These are phyloP conservation scores for Pantherophis guttatus DNA, from an alignment of 2,113 vertebrate genomes.

Conservation along the genomic window DNA sequence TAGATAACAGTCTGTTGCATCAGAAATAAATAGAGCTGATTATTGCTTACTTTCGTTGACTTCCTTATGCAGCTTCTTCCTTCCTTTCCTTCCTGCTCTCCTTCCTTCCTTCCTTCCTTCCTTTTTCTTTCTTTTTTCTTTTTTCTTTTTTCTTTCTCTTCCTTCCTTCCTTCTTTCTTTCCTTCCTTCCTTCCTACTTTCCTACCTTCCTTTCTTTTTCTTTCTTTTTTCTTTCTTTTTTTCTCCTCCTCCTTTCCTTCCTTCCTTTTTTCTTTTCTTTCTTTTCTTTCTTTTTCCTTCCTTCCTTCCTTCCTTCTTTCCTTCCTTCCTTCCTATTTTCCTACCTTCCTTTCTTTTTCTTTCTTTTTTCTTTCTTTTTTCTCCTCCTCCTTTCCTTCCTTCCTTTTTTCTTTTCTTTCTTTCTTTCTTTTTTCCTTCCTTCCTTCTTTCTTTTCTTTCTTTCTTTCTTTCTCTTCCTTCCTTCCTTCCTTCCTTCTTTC, in stretches of 20 bases:
- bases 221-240: too few relatives aligned
- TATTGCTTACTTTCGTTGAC: background rate
- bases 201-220: too few relatives aligned
- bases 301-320: too few relatives aligned
- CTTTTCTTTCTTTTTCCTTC: too few relatives aligned
- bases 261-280: background rate
- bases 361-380: background rate
- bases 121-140: too few relatives aligned
- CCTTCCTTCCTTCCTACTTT: background rate
- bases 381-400: too few relatives aligned
- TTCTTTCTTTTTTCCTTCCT: background rate
- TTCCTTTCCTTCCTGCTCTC: fast-evolving
- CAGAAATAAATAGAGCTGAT: background rate
- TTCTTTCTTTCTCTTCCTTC: too few relatives aligned
- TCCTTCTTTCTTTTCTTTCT: too few relatives aligned
- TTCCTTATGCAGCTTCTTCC: background rate
- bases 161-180: too few relatives aligned
- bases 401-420: too few relatives aligned
- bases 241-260: background rate
- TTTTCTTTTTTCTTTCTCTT: background rate
- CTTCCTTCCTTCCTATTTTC: too few relatives aligned
- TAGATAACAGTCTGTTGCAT: background rate
- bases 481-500: background rate
- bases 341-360: background rate
- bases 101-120: background rate